Evolutionary conservation across 2,113 vertebrate species (phyloP).

Genomic region (Colaptes auratus): DNA sequence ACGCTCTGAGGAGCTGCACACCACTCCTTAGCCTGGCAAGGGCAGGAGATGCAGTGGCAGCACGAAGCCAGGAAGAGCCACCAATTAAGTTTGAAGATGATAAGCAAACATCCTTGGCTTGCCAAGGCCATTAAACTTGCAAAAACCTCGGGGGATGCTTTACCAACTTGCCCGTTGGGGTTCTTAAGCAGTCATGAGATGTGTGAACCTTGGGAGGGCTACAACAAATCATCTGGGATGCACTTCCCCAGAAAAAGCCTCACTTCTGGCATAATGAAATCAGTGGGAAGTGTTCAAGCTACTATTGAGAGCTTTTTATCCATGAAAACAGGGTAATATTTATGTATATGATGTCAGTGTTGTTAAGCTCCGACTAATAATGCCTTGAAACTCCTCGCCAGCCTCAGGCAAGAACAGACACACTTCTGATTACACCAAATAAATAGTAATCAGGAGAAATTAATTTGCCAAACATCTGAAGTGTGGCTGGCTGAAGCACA

Average conservation of each 20-base stretch:
- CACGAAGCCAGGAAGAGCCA: not conserved
- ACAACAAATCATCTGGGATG: not conserved
- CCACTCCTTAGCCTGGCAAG: not conserved
- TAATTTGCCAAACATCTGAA: conserved; percentile 35
- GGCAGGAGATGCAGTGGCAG: not conserved
- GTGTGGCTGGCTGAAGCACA: not conserved
- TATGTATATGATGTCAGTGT: conserved; percentile 12
- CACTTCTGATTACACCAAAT: conserved; percentile 46
- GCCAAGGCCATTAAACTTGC: not conserved
- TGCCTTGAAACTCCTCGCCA: conserved; percentile 33
- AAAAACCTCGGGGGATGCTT: not conserved
- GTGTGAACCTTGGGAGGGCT: not conserved
- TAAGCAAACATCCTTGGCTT: not conserved
- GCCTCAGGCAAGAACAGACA: conserved; percentile 25
- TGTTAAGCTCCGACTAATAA: conserved; percentile 17
- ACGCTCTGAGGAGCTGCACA: not conserved
- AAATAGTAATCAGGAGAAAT: conserved; percentile 57
- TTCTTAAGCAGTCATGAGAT: not conserved
- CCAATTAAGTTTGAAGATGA: not conserved
- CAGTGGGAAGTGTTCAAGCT: not conserved
- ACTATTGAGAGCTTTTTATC: conserved; percentile 2
- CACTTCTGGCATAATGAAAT: not conserved
- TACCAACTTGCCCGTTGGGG: not conserved
- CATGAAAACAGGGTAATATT: conserved; percentile 38
- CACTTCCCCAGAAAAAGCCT: not conserved